These are phyloP conservation scores for Limnephilus auricula DNA, from an alignment of 2,888 invertebrate species.

Conservation along the genomic window DNA sequence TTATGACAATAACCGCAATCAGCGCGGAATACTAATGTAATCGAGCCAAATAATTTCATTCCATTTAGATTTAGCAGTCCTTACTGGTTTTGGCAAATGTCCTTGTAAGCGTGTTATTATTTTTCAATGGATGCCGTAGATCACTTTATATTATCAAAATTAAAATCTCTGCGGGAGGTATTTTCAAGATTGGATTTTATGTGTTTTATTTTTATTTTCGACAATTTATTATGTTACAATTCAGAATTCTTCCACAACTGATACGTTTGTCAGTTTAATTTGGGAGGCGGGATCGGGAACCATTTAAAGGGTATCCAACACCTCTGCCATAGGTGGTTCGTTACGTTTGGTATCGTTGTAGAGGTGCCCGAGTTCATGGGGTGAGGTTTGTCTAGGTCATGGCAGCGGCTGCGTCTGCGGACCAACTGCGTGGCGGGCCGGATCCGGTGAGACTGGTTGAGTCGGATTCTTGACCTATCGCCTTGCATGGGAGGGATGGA, in stretches of 20 bases:
- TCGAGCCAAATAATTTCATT: not conserved
- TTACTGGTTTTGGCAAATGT: not conserved
- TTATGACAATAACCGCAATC: not conserved
- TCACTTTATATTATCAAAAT: not conserved
- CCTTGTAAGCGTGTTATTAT: not conserved
- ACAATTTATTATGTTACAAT: not conserved
- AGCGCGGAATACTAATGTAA: constrained; percentile 9
- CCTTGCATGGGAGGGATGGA: too few relatives aligned
- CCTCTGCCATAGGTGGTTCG: too few relatives aligned
- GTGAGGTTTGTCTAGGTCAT: too few relatives aligned
- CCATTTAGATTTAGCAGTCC: not conserved
- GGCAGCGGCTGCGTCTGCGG: too few relatives aligned
- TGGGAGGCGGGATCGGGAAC: too few relatives aligned
- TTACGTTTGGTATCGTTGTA: too few relatives aligned
- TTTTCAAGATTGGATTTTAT: not conserved
- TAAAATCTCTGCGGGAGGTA: not conserved
- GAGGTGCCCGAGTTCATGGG: too few relatives aligned
- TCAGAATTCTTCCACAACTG: not conserved
- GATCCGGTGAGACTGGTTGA: too few relatives aligned
- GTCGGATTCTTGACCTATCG: too few relatives aligned
- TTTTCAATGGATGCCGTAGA: not conserved
- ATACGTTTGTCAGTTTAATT: too few relatives aligned
- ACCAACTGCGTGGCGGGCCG: too few relatives aligned
- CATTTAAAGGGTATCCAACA: too few relatives aligned
- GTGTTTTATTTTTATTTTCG: not conserved